Base-by-base conservation (phyloP, 2,888 invertebrate species). In the Drosophila crucigera region DNA sequence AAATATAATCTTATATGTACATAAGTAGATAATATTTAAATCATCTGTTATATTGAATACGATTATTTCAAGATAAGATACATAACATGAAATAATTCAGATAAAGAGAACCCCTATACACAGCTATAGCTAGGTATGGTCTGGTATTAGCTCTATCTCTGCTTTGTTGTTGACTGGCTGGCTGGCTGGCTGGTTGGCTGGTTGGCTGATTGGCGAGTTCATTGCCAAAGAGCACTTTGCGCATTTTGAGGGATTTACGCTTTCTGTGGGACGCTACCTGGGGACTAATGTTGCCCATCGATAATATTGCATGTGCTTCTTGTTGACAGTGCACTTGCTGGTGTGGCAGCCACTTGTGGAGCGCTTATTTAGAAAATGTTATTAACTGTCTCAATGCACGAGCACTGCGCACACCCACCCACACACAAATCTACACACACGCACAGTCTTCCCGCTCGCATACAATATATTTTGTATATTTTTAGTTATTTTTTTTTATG, bases 101-200 rank as follows among this genome's bases (percentile, higher is more conserved):
- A 37, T 55, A 25, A 25, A 35, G 19, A 25, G 53, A 30, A 19
- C 49, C 19, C 3, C 5, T 11, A 7, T n/a, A 30, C 3, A 28
- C 7, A 31, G 16, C 7, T 43, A 64, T 47, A 22, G 7, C 22
- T 22, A 14, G 4, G 19, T 53, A 35, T 25, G 19, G 30, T 19
- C 19, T 50, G 19, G 41, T 47, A 49, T 31, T n/a, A 55, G 47
- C 43, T 39, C 66, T 64, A 55, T 35, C 22, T 55, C 16, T 9
- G 61, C 73, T 61, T 54, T 73, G 73, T 67, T 78, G 53, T 53
- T 60, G 54, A 55, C 50, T 31, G n/a, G n/a, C n/a, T 41, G 1
- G 11, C 4, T 31, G 0, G 22, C 4, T 31, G 0, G 22, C 22
- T 31, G 0, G 16, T 16, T 58, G 41, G 33, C 70, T 49, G 58